Conservation (phyloP, 1,140 invertebrate species). For the Drosophila sturtevanti region DNA sequence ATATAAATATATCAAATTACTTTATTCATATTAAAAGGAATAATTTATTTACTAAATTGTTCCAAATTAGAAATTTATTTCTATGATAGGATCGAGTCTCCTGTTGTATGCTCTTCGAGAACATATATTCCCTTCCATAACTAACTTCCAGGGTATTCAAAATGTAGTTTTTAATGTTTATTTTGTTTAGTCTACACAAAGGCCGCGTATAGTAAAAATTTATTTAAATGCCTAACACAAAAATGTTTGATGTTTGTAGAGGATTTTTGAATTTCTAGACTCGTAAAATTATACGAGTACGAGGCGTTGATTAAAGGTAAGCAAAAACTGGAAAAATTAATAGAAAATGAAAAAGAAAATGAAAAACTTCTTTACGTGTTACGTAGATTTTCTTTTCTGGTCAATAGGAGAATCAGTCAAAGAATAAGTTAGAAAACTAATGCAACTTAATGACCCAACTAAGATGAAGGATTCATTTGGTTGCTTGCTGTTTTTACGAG, state of each 20-base stretch:
- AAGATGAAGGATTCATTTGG: constrained; percentile 31
- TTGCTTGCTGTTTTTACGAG: constrained; percentile 70
- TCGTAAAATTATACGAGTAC: constrained; percentile 73
- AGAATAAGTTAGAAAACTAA: constrained; percentile 48
- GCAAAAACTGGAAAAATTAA: constrained; percentile 37
- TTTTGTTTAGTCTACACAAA: constrained; percentile 79
- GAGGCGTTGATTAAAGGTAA: constrained; percentile 73
- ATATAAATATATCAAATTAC: too few species aligned
- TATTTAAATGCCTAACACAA: constrained; percentile 62
- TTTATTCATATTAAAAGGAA: too few species aligned
- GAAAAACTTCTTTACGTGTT: background rate
- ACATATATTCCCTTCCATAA: background rate
- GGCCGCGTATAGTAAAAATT: constrained; percentile 71
- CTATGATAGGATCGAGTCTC: too few species aligned
- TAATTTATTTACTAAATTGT: too few species aligned
- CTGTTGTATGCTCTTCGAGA: too few species aligned
- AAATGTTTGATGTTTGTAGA: constrained; percentile 74
- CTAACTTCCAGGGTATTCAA: constrained; percentile 15
- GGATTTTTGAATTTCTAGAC: constrained; percentile 31
- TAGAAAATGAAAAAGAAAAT: background rate
- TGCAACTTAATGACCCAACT: constrained; percentile 62
- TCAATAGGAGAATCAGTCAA: constrained; percentile 37
- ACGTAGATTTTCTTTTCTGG: background rate
- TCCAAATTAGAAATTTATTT: too few species aligned
- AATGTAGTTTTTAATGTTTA: constrained; percentile 60